Evolutionary conservation across 1,140 invertebrate genomes (phyloP), one percentile per base, ranked within the genome.

Genomic region (Zelostemma sp.): DNA sequence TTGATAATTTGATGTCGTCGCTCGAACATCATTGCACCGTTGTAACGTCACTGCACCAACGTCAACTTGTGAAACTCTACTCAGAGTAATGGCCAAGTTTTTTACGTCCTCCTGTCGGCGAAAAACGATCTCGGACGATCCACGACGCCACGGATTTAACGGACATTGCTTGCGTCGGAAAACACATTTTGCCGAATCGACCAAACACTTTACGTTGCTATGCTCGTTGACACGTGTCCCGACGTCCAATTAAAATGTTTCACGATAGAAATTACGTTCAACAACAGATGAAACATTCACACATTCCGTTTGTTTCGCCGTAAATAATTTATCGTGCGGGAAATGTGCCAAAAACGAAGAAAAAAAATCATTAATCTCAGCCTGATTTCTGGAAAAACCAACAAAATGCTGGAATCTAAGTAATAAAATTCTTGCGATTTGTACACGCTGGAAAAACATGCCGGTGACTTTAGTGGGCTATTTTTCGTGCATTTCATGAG

Each of bases 121-220:
- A 21, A 47, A 19, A 47, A 64, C 41, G 8, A 35, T 41, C 11
- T 41, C 1, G 12, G 43, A 25, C 47, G 33, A 41, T 35, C 16
- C 21, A 38, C 48, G 49, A 49, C 38, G 35, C 40, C 38, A 49
- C 19, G 45, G 19, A 45, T 61, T 61, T 61, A 46, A 51, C 25
- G 25, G 40, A 50, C 35, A 12, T 15, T 15, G 38, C 48, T 49
- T 50, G 31, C 56, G 56, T 49, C 46, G n/a, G 55, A 51, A 64
- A 56, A 56, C 47, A 45, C 45, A 47, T 48, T 58, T 48, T 58
- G 45, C 56, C 15, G 17, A 53, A 65, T 65, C 54, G 62, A 65
- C 41, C 54, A 65, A 65, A 58, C 62, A 46, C 41, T 31, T 38
- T 48, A 25, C 54, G 62, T 58, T 65, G 62, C 57, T 48, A 65